Conservation (phyloP, 2,888 invertebrate species). For the Acanthosepion lycidas region DNA sequence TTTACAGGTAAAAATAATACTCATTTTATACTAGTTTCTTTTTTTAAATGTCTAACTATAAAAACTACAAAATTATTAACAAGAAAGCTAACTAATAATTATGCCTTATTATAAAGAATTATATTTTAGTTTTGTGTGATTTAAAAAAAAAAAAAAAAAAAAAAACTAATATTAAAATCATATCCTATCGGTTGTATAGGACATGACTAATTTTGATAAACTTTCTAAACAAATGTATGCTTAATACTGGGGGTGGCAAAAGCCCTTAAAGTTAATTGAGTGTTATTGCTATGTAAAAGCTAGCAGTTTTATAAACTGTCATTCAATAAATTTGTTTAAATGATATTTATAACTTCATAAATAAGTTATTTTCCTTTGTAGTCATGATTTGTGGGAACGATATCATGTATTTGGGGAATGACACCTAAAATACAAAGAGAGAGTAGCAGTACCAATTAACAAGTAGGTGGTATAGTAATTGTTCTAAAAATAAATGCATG, state of each 20-base stretch:
- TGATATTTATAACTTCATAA: too few relatives aligned
- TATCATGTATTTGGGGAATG: background rate
- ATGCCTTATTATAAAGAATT: too few relatives aligned
- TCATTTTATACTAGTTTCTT: too few relatives aligned
- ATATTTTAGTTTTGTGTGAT: too few relatives aligned
- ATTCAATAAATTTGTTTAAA: too few relatives aligned
- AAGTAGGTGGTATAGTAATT: constrained; percentile 12
- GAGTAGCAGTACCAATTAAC: background rate
- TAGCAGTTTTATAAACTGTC: background rate
- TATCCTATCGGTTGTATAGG: too few relatives aligned
- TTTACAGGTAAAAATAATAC: background rate
- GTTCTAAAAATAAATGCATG: background rate
- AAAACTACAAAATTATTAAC: too few relatives aligned
- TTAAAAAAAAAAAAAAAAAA: too few relatives aligned
- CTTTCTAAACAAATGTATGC: background rate
- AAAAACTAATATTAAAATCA: too few relatives aligned
- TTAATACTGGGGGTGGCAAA: background rate
- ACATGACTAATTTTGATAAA: too few relatives aligned
- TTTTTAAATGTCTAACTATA: too few relatives aligned
- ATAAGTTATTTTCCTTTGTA: background rate
- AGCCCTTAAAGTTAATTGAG: background rate
- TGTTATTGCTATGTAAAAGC: background rate
- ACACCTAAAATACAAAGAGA: background rate
- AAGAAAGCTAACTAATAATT: too few relatives aligned
- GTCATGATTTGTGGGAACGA: background rate